Evolutionary conservation across 2,113 vertebrate genomes (phyloP).

Genomic region (Myodes glareolus): DNA sequence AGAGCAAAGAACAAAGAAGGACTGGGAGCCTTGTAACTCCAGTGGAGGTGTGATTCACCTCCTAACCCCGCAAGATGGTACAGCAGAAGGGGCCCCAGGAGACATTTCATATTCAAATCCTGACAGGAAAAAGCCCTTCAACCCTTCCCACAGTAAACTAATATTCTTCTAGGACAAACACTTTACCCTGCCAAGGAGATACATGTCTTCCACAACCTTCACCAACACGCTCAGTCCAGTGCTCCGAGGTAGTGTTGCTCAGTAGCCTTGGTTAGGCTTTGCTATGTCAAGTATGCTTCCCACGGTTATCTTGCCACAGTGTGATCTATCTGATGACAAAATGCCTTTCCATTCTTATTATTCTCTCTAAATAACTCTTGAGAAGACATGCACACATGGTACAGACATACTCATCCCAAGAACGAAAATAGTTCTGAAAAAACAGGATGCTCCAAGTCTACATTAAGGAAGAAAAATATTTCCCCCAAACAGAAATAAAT

Average conservation of each 20-base stretch:
- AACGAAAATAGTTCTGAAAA: slow-evolving; percentile 38
- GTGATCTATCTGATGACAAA: not conserved
- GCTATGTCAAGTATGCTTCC: not conserved
- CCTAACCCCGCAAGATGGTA: not conserved
- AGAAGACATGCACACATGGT: not conserved
- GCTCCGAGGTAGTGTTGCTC: not conserved
- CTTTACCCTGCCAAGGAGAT: not conserved
- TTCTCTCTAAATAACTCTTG: slow-evolving; percentile 1
- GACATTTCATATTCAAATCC: not conserved
- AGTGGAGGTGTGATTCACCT: not conserved
- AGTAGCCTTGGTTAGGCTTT: not conserved
- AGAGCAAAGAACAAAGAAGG: not conserved
- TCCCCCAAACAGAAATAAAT: slow-evolving; percentile 34
- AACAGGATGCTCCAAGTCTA: not conserved
- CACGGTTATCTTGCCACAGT: not conserved
- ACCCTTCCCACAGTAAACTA: not conserved
- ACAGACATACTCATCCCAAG: not conserved
- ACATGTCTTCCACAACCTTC: not conserved
- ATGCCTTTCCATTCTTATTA: not conserved
- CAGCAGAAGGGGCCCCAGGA: not conserved
- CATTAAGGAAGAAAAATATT: slow-evolving; percentile 37
- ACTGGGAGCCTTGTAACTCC: not conserved
- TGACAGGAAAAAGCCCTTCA: not conserved
- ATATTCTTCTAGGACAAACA: not conserved
- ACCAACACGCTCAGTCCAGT: not conserved